Evolutionary conservation across 1,140 invertebrate genomes (phyloP), one percentile per base, ranked within the genome.

Genomic region (Macrosteles quadrilineatus): DNA sequence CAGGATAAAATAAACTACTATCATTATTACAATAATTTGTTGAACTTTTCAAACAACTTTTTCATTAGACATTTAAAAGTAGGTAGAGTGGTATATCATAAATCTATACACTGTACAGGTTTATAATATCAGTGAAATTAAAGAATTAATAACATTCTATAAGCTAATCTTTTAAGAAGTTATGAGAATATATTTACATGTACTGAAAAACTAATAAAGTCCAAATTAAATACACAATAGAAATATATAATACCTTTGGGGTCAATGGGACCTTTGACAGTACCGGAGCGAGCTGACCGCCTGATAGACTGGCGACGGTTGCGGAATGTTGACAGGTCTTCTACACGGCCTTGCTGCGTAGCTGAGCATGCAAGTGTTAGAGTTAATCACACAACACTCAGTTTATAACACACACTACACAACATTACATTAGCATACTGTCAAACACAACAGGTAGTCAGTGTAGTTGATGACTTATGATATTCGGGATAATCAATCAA

Each of bases 291-390:
- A 0, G 91, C 91, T 0, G 92, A 94, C 66, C 92, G 83, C 74
- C 93, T 83, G 0, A 87, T 83, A 27, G 88, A 89, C 9, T 88
- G 88, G 73, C 89, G 87, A 71, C 92, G 85, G 66, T 88, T 88
- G 73, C 90, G 91, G 77, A 93, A 90, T 74, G 90, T 83, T 29
- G 85, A 86, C 71, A 85, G 82, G 73, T 92, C 88, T 75, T 92
- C 90, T 30, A 85, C 80, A 73, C 87, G 86, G 65, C 86, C 87
- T 21, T 85, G 83, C 74, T 88, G 86, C 50, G 87, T 84, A 43
- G 87, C 87, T 88, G 76, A 62, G 47, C 66, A 71, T 40, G 55
- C 27, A 43, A 71, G 59, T n/a, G 27, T 63, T 43, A 63, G 59
- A 27, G 14, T n/a, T n/a, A 36, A n/a, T 25, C 55, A 50, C 65